Conservation (phyloP, 1,140 invertebrate genomes). For the Calephelis virginiensis region DNA sequence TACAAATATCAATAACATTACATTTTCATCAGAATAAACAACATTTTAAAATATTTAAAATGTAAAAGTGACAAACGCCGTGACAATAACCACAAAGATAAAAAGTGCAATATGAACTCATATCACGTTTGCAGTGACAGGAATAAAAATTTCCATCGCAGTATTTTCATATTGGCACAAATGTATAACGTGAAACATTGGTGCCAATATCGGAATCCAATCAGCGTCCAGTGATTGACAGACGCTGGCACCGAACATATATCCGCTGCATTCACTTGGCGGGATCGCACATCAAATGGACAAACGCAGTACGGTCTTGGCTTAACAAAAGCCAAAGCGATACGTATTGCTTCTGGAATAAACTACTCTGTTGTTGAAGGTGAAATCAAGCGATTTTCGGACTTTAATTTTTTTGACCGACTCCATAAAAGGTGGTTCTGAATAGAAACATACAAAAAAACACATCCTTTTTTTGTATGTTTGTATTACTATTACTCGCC, state of each 20-base stretch:
- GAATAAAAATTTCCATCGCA: constrained; percentile 25
- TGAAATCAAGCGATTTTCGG: constrained; percentile 16
- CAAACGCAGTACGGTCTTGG: constrained; percentile 35
- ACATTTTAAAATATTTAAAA: too few species aligned
- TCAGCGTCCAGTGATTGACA: constrained; percentile 68
- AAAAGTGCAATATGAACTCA: not conserved
- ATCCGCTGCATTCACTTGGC: constrained; percentile 41
- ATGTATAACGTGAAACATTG: constrained; percentile 35
- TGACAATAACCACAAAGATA: too few species aligned
- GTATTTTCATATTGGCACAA: constrained; percentile 23
- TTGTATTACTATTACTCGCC: too few species aligned
- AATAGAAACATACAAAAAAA: too few species aligned
- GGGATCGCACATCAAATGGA: constrained; percentile 37
- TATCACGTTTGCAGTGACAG: constrained; percentile 31
- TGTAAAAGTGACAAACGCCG: too few species aligned
- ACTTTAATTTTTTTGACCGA: not conserved
- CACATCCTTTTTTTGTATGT: too few species aligned
- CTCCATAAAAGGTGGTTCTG: too few species aligned
- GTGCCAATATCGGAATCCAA: constrained; percentile 71
- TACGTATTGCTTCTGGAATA: constrained; percentile 23
- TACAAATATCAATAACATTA: too few species aligned
- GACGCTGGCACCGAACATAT: constrained; percentile 39
- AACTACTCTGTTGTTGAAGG: constrained; percentile 1
- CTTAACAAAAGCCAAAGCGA: constrained; percentile 40
- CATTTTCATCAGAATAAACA: too few species aligned